Evolutionary conservation across 2,888 invertebrate genomes (phyloP).

Genomic region (Lottia gigantea): DNA sequence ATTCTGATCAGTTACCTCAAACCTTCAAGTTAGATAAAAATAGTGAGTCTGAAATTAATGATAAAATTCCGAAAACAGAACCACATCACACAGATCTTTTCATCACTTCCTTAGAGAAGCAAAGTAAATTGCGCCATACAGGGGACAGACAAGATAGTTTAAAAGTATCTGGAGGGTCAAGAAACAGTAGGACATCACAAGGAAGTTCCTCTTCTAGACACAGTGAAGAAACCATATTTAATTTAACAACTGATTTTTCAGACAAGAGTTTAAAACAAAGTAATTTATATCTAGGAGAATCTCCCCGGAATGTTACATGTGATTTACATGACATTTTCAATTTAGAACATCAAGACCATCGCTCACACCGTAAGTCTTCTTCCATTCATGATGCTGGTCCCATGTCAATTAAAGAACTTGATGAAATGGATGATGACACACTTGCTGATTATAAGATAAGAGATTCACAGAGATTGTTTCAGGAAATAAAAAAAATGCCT

Average conservation of each 20-base stretch:
- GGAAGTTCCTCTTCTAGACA: neutral
- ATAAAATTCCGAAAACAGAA: too few species aligned
- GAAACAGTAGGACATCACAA: neutral
- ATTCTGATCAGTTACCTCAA: too few species aligned
- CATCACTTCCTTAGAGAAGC: neutral
- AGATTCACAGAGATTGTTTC: too few species aligned
- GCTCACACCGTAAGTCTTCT: neutral
- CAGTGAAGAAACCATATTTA: conserved; percentile 3
- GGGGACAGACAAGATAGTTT: neutral
- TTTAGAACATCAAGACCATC: too few species aligned
- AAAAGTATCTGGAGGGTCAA: neutral
- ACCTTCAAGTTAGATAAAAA: too few species aligned
- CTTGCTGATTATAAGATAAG: neutral
- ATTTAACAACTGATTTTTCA: neutral
- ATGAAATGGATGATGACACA: neutral
- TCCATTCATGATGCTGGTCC: neutral
- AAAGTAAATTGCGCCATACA: neutral
- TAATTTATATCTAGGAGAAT: conserved; percentile 2
- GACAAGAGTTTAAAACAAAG: neutral
- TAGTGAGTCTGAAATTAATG: too few species aligned
- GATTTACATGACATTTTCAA: neutral
- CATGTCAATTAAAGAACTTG: neutral
- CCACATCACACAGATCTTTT: neutral
- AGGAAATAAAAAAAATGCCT: too few species aligned
- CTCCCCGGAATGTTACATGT: neutral